phyloP scores from a whole-genome alignment of 2,113 vertebrate species.

The Forbesichthys agassizii region DNA sequence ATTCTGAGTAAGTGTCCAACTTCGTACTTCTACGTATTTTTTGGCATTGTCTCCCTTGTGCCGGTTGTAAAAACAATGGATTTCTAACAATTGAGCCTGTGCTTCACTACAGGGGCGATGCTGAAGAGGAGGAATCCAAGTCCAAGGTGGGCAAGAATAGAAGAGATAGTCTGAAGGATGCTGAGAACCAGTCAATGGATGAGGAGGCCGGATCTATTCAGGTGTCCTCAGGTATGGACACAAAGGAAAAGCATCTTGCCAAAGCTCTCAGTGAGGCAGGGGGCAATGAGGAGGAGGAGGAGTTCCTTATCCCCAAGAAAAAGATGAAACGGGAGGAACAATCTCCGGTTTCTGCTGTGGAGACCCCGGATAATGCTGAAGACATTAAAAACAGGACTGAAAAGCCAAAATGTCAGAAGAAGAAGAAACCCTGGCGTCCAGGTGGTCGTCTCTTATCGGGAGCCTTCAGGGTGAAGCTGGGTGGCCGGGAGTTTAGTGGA shows the following conservation, averaged over 20 bases:
- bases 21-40: no score
- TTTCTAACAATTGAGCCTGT: neutral
- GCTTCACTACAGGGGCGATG: conserved; percentile 52
- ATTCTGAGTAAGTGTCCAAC: conserved; percentile 73
- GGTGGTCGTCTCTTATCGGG: conserved; percentile 58
- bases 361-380: neutral
- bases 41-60: neutral
- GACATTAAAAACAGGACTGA: conserved; percentile 34
- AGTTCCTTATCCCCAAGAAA: conserved; percentile 68
- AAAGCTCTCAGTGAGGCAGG: conserved; percentile 24
- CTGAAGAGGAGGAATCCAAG: conserved; percentile 48
- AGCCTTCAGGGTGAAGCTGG: conserved; percentile 70
- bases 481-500: conserved; percentile 80
- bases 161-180: conserved; percentile 39
- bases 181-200: conserved; percentile 25
- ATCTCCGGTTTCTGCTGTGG: neutral
- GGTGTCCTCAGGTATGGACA: neutral
- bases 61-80: neutral
- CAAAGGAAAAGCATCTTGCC: neutral
- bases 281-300: conserved; percentile 33
- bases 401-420: conserved; percentile 52
- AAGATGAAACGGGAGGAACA: conserved; percentile 44
- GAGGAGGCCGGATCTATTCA: neutral
- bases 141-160: conserved; percentile 69
- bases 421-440: conserved; percentile 56